Base-by-base conservation (phyloP, 2,797 vertebrate species). In the Sylvia borin region DNA sequence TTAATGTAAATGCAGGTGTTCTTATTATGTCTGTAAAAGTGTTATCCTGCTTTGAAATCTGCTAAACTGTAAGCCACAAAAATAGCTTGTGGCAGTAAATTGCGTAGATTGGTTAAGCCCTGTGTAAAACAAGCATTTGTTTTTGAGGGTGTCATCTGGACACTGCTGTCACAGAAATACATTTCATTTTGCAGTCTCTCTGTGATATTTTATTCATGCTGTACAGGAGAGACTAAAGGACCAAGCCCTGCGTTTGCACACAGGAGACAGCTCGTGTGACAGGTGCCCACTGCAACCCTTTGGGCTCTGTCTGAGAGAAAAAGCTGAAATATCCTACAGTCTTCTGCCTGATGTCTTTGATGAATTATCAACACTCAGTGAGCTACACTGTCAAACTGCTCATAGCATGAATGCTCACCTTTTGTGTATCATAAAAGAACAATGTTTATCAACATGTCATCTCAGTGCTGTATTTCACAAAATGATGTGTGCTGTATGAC, bases 161-260 rank as follows among this genome's bases (percentile, higher is more conserved):
- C 79, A 73, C 70, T 0, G 0, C 87, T 90, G 76, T 81, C 82
- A 90, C 5, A 53, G 90, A 79, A 90, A 91, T 67, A 84, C 26
- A 38, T 90, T 84, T 62, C 13, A 15, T 72, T 92, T 81, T 17
- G 10, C 79, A 81, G 48, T 31, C 38, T 73, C 57, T 61, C 70
- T 92, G 70, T 92, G 79, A 81, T 92, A 85, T 96, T 95, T 97
- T 94, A 96, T 95, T 95, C 70, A 92, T 93, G 71, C 32, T 60
- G 43, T 67, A 66, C 71, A 73, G 73, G 31, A 81, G 48, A 51
- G 58, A 94, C 54, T 70, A 94, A 72, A 94, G 79, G 66, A 81
- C 43, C 4, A 7, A 75, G 70, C 36, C 76, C 66, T 76, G 54
- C 2, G 3, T 80, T 75, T 66, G 43, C 82, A 70, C 76, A 61